Evolutionary conservation across 2,113 vertebrate species (phyloP).

Genomic region (Arvicanthis niloticus): DNA sequence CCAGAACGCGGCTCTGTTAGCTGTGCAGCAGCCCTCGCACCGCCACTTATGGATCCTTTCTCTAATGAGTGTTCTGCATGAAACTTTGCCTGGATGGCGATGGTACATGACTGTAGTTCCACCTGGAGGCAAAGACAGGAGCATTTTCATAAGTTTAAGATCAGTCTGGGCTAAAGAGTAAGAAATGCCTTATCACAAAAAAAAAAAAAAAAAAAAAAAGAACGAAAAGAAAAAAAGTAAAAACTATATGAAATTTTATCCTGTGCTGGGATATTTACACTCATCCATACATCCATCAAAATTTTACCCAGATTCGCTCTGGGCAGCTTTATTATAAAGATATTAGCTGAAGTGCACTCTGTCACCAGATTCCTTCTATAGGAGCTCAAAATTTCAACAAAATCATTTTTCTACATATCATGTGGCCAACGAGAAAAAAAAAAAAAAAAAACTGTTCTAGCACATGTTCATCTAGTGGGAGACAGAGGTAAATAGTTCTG

Average conservation of each 20-base stretch:
- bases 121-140: not conserved
- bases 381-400: not conserved
- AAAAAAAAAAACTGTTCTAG: no score
- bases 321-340: not conserved
- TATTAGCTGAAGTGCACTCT: not conserved
- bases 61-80: not conserved
- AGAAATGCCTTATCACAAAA: not conserved
- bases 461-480: not conserved
- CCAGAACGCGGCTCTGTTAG: no score
- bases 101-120: not conserved
- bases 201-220: not conserved
- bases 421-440: not conserved
- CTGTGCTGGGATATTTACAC: not conserved
- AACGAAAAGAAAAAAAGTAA: not conserved
- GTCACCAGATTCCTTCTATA: not conserved
- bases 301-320: not conserved
- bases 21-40: no score
- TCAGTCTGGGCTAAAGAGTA: not conserved
- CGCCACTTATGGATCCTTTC: not conserved
- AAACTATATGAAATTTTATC: not conserved
- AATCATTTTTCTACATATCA: not conserved
- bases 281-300: not conserved
- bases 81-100: not conserved
- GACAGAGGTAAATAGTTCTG: not conserved
- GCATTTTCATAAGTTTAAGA: not conserved